Percentiles rank a stretch among this genome's conserved stretches.
Conservation (phyloP, 2,113 vertebrate genomes). For the Bombycilla garrulus region DNA sequence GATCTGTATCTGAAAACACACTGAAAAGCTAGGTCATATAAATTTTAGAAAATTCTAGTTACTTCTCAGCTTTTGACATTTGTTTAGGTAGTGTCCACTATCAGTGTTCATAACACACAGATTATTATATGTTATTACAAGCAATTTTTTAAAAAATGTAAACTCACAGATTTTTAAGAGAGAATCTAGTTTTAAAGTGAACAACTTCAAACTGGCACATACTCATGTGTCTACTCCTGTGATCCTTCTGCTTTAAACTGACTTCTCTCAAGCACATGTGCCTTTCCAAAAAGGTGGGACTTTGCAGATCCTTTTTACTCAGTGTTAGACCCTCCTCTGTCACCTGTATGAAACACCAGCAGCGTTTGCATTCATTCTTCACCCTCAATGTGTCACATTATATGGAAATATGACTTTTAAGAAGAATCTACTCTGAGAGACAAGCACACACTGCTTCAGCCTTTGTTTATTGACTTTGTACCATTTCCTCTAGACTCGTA, state of each 20-base stretch:
- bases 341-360: not conserved
- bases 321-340: not conserved
- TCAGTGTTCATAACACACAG: not conserved
- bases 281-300: not conserved
- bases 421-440: not conserved
- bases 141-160: not conserved
- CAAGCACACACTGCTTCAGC: not conserved
- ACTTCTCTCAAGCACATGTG: not conserved
- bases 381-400: not conserved
- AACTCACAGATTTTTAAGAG: not conserved
- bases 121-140: not conserved
- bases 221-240: accelerated
- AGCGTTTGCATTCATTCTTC: not conserved
- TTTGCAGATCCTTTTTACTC: not conserved
- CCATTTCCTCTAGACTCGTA: not conserved
- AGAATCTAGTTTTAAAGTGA: not conserved
- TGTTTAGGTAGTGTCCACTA: not conserved
- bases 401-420: not conserved
- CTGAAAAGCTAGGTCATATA: not conserved
- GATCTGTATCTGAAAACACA: not conserved
- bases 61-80: not conserved
- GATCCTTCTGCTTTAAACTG: not conserved
- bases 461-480: not conserved
- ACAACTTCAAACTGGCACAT: not conserved
- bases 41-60: not conserved